Evolutionary conservation across 2,113 vertebrate genomes (phyloP), one percentile per base, ranked within the genome.

Genomic region (Propithecus coquereli): DNA sequence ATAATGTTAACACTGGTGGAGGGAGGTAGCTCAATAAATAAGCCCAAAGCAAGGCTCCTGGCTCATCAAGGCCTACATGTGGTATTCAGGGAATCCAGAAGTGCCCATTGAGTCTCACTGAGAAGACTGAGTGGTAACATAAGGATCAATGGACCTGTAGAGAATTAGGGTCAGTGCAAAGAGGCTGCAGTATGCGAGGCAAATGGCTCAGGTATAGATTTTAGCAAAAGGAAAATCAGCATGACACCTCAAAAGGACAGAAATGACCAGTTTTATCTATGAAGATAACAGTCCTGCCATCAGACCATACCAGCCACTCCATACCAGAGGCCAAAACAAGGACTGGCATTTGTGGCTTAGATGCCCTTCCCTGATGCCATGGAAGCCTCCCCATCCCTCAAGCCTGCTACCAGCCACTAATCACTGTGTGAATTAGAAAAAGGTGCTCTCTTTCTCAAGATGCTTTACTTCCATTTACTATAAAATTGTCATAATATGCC

Each of bases 401-500:
- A 34, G 13, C 52, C 16, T 65, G 52, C 71, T 74, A 92, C 23
- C 18, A 95, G 77, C 47, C 86, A 91, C 23, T 27, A 80, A 37
- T 90, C 57, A 76, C 50, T 43, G 10, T 47, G 47, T 66, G n/a
- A 77, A 84, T 76, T 87, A 61, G 43, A 81, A 86, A 96, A 90
- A 85, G 34, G 70, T n/a, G 71, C 45, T 76, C 6, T 47, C 5
- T 90, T 87, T 94, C 25, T 91, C 73, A 84, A 82, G 83, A 79
- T 20, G 89, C 17, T 73, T 83, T 50, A 80, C 61, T 91, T 97
- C 45, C 40, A 90, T 59, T 54, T 83, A 65, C 84, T 52, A 82
- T 43, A 79, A 95, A 91, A 84, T 12, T 91, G 30, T 86, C 79
- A 92, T 82, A 87, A 88, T 63, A 81, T 40, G 81, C 50, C 82